These are phyloP conservation scores for Embiotoca jacksoni DNA, from an alignment of 2,113 vertebrate genomes.

Conservation along the genomic window DNA sequence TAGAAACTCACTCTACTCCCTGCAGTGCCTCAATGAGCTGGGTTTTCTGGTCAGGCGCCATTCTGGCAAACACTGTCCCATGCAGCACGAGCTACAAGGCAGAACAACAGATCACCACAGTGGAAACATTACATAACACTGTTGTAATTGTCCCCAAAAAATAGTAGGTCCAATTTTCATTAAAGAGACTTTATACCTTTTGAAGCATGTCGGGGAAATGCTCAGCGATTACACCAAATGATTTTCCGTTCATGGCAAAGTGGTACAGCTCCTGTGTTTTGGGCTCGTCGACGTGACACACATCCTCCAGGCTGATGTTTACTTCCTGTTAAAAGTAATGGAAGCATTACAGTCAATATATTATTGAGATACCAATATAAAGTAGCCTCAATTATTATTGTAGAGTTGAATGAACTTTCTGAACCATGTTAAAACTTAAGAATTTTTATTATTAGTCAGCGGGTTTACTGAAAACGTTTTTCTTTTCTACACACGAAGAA, in stretches of 20 bases:
- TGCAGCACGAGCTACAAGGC: constrained; percentile 90
- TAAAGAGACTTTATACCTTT: constrained; percentile 84
- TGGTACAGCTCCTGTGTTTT: constrained; percentile 86
- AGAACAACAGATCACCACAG: constrained; percentile 8
- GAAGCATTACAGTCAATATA: not conserved
- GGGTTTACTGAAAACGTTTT: not conserved
- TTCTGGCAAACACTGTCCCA: constrained; percentile 97
- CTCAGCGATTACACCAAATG: constrained; percentile 93
- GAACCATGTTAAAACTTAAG: too few relatives aligned
- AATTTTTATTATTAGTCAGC: not conserved
- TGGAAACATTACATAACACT: not conserved
- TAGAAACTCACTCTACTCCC: constrained; percentile 93
- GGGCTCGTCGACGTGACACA: constrained; percentile 85
- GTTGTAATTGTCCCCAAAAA: not conserved
- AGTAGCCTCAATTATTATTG: not conserved
- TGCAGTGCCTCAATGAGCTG: constrained; percentile 95
- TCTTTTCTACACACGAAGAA: too few relatives aligned
- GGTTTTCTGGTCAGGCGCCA: constrained; percentile 98
- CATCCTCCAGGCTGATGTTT: constrained; percentile 88
- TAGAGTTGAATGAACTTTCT: not conserved
- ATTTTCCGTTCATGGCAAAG: constrained; percentile 98
- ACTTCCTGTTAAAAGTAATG: constrained; percentile 83
- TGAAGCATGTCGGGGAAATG: constrained; percentile 96
- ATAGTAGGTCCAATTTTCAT: not conserved
- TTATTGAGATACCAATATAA: too few relatives aligned